Evolutionary conservation across 2,888 invertebrate species (phyloP), one percentile per base, ranked within the genome.

Genomic region (Patella pellucida): DNA sequence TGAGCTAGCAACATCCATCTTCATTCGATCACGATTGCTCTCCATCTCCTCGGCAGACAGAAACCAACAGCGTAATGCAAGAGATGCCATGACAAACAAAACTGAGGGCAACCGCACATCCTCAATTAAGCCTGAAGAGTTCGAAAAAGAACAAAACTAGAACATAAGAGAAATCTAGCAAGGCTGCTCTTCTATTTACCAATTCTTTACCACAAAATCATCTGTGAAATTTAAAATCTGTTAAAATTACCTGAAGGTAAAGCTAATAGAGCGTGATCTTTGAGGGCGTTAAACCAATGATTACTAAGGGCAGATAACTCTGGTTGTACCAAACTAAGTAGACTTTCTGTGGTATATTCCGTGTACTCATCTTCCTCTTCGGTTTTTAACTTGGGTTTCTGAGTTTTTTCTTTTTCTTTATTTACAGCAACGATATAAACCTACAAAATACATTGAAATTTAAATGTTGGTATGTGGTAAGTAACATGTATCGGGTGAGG

Each of bases 371-470:
- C 92, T 56, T 87, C 88, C 16, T 83, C 85, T 95, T 62, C 94
- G 27, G 79, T 73, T 62, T 82, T 80, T 12, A 78, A 76, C 23
- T 70, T 76, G 72, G 81, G 79, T 74, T 79, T 72, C 72, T 78
- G 79, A 72, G 84, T 78, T 71, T 77, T 79, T 70, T 87, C 87
- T 71, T 85, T 84, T 74, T 90, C 90, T 71, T 88, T 84, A 69
- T 88, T 84, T 95, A 98, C 97, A 0, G 98, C 97, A 19, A 97
- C 97, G 84, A 97, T 96, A 90, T 98, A 98, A 0, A 98, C 96
- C 94, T 94, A 86, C 4, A 73, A 77, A 80, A 56, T 31, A 31
- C 31, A 31, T 31, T 41, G 41, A 41, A 41, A 41, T 41, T 19
- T 50, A 41, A 41, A 41, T 41, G 7, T 41, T 41, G 0, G 41